A percentile compares a stretch with the other conserved stretches of the same genome.
phyloP scores from a whole-genome alignment of 2,888 invertebrate species.

The Drosophila eohydei region DNA sequence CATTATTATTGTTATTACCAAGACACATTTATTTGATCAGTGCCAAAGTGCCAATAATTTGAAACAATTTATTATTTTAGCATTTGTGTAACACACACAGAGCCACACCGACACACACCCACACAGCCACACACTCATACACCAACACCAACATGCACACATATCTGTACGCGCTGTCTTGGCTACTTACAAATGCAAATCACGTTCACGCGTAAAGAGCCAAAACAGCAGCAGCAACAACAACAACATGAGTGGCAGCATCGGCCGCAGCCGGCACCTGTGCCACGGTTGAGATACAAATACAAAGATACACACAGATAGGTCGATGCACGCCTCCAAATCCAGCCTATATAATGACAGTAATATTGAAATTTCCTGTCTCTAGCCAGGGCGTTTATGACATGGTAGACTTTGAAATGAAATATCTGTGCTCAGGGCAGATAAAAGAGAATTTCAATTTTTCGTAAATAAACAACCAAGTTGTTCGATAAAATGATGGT shows the following conservation, averaged over 20 bases:
- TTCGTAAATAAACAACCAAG: constrained; percentile 38
- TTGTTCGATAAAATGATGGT: constrained; percentile 49
- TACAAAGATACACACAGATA: constrained; percentile 42
- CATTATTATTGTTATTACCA: constrained; percentile 80
- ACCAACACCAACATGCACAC: background rate
- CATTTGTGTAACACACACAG: constrained; percentile 68
- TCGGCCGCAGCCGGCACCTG: constrained; percentile 62
- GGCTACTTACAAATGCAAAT: constrained; percentile 74
- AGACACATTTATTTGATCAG: constrained; percentile 76
- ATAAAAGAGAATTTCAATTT: constrained; percentile 67
- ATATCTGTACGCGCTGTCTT: constrained; percentile 23
- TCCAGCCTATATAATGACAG: constrained; percentile 30
- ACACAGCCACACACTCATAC: background rate
- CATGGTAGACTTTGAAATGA: constrained; percentile 26
- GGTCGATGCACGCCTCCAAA: constrained; percentile 22
- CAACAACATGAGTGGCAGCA: constrained; percentile 29
- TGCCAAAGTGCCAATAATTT: constrained; percentile 79
- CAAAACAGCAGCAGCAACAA: constrained; percentile 47
- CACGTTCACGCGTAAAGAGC: constrained; percentile 74
- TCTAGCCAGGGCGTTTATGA: constrained; percentile 41
- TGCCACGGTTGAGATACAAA: constrained; percentile 52
- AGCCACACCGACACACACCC: constrained; percentile 18
- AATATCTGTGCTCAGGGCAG: constrained; percentile 39
- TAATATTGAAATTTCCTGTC: constrained; percentile 63
- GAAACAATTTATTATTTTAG: constrained; percentile 80